Conservation (phyloP, 2,888 invertebrate genomes). For the Hirtodrosophila duncani region DNA sequence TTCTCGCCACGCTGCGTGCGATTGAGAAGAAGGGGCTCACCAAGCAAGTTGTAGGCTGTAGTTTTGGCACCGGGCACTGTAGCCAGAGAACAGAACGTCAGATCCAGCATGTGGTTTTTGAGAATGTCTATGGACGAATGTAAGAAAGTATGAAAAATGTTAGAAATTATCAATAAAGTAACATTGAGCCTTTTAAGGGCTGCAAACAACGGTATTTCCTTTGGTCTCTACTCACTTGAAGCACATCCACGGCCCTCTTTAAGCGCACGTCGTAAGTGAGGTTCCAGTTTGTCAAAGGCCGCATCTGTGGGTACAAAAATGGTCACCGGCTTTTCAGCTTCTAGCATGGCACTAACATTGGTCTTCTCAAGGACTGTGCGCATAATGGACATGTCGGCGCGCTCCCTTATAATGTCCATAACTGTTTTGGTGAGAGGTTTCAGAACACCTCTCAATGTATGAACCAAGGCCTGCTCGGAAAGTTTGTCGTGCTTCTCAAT, state of each 20-base stretch:
- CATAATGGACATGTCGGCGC: conserved; percentile 82
- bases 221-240: conserved; percentile 81
- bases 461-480: conserved; percentile 84
- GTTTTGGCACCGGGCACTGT: conserved; percentile 79
- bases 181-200: too few species aligned
- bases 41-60: conserved; percentile 76
- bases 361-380: conserved; percentile 80
- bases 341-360: conserved; percentile 80
- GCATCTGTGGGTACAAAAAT: conserved; percentile 84
- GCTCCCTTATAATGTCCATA: conserved; percentile 81
- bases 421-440: conserved; percentile 80
- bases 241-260: conserved; percentile 81
- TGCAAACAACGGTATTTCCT: too few species aligned
- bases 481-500: conserved; percentile 82
- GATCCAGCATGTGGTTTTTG: conserved; percentile 83
- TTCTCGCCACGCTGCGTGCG: conserved; percentile 78
- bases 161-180: too few species aligned
- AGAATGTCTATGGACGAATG: conserved; percentile 80
- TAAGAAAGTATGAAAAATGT: not conserved
- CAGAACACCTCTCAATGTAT: conserved; percentile 82
- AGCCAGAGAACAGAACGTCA: conserved; percentile 83
- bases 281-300: conserved; percentile 82
- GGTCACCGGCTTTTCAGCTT: conserved; percentile 81
- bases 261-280: conserved; percentile 79
- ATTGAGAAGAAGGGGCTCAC: conserved; percentile 76